Base-by-base conservation (phyloP, 2,797 vertebrate genomes). In the Acipenser oxyrinchus region DNA sequence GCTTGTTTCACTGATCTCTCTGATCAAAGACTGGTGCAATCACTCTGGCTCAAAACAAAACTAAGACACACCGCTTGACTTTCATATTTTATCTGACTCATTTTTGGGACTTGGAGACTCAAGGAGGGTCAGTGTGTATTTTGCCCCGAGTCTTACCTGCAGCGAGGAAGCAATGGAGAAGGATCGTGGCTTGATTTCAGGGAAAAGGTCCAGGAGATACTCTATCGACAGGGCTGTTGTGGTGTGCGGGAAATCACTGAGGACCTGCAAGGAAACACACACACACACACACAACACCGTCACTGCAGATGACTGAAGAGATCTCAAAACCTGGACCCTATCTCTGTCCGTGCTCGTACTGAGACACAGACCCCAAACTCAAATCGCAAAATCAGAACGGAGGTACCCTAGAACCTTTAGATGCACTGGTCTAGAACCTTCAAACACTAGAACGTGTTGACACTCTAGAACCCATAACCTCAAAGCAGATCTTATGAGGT, bases 111-210 rank as follows among this genome's bases (percentile, higher is more conserved):
- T 12, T 53, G 51, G 8, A 53, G 6, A 12, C 51, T 6, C 12
- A 58, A 12, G 60, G 18, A 48, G 6, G 4, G 37, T 4, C 10
- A 23, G 51, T 13, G 49, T 6, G 8, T 18, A 12, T n/a, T n/a
- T 8, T n/a, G 58, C 12, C 5, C 58, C 37, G 10, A 7, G 1
- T 50, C 75, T 83, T 81, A 98, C 97, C 92, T 86, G 73, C 37
- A 89, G 50, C 0, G 96, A 96, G 48, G 94, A 97, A 53, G 95
- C 91, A 0, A 98, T 97, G 75, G 96, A 99, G 78, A 99, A 99
- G 1, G 95, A 91, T 0, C 96, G 92, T 0, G 96, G 91, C 68
- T 94, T 92, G 75, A 98, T 94, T 71, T 79, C 85, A 0, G 96
- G 94, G 74, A 98, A 89, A 48, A 99, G 90, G 69, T 99, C 96